Percentiles rank a stretch among this genome's conserved stretches.
These are phyloP conservation scores for Pseudococcus jackbeardsleyi DNA, from an alignment of 2,888 invertebrate species.

Conservation along the genomic window DNA sequence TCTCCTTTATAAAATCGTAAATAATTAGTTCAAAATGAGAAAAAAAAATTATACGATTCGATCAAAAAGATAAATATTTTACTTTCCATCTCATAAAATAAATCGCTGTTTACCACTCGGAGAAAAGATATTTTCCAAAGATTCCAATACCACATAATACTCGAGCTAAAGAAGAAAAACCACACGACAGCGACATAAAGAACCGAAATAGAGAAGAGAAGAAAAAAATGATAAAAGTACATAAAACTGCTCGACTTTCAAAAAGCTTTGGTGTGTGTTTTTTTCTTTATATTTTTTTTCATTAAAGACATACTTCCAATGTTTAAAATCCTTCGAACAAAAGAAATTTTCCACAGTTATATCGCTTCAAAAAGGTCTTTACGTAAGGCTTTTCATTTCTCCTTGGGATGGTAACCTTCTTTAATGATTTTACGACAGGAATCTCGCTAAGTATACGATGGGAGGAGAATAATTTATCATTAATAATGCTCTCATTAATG, in stretches of 20 bases:
- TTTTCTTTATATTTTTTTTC: background rate
- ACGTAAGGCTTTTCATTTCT: slow-evolving; percentile 42
- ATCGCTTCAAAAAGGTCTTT: slow-evolving; percentile 46
- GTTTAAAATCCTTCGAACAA: slow-evolving; percentile 36
- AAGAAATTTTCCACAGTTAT: slow-evolving; percentile 26
- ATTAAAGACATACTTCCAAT: slow-evolving; percentile 28
- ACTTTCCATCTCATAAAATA: background rate
- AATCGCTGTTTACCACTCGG: background rate
- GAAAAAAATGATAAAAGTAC: slow-evolving; percentile 33
- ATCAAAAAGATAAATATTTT: too few species aligned
- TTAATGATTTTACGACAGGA: slow-evolving; percentile 51
- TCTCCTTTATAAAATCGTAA: too few species aligned
- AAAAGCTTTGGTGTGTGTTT: background rate
- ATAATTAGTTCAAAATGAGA: too few species aligned
- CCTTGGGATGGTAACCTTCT: slow-evolving; percentile 35
- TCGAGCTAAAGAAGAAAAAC: background rate
- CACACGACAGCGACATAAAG: background rate
- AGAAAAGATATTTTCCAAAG: background rate
- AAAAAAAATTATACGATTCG: too few species aligned
- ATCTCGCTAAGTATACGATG: slow-evolving; percentile 38
- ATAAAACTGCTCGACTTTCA: background rate
- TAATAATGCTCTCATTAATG: slow-evolving; percentile 46
- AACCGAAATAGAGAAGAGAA: background rate
- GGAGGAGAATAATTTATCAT: slow-evolving; percentile 48
- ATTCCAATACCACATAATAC: background rate